A percentile compares a stretch with the other conserved stretches of the same genome.
Conservation (phyloP, 2,888 invertebrate species). For the Halictus quadricinctus region DNA sequence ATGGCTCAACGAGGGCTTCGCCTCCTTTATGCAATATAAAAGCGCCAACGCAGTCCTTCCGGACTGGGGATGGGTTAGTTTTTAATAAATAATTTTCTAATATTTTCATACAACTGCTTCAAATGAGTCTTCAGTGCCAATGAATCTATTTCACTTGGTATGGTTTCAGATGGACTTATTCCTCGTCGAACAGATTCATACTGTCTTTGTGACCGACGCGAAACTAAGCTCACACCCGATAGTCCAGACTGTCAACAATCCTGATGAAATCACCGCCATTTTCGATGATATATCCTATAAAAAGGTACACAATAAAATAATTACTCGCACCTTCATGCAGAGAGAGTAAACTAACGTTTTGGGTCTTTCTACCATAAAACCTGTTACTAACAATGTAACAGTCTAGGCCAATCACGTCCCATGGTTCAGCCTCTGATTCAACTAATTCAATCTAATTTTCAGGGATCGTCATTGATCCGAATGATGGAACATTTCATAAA, state of each 20-base stretch:
- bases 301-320: conserved; percentile 85
- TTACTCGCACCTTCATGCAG: neutral
- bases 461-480: conserved; percentile 93
- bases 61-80: conserved; percentile 85
- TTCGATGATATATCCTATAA: conserved; percentile 96
- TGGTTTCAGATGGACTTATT: conserved; percentile 89
- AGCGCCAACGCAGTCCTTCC: conserved; percentile 82
- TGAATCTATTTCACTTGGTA: neutral
- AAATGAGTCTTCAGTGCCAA: neutral
- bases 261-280: conserved; percentile 94
- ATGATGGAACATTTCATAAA: conserved; percentile 94
- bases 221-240: conserved; percentile 95
- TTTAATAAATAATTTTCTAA: neutral
- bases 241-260: conserved; percentile 91
- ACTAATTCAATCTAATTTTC: conserved; percentile 41
- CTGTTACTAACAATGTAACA: no score
- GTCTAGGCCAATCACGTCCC: no score
- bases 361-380: no score
- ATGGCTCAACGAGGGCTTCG: conserved; percentile 59
- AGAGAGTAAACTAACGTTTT: no score
- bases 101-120: neutral
- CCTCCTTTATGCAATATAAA: conserved; percentile 55
- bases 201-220: conserved; percentile 89
- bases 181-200: conserved; percentile 87
- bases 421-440: neutral